Conservation (phyloP, 2,888 invertebrate genomes). For the Synergus japonicus region DNA sequence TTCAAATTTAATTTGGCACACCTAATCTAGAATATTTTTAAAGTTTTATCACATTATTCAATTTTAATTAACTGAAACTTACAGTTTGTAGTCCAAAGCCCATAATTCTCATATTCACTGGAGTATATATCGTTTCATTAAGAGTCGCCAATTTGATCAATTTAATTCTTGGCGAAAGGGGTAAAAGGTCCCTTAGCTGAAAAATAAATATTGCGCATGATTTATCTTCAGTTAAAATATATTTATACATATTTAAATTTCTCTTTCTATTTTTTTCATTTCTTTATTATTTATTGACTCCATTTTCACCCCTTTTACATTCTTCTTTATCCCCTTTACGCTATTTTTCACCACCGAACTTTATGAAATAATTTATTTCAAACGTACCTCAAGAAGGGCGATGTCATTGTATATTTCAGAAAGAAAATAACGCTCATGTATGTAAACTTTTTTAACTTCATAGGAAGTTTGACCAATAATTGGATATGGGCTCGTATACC, state of each 20-base stretch:
- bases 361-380: too few species aligned
- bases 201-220: not conserved
- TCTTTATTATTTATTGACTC: too few species aligned
- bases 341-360: too few species aligned
- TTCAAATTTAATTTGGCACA: too few species aligned
- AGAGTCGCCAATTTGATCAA: not conserved
- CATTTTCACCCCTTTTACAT: too few species aligned
- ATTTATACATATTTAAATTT: too few species aligned
- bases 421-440: not conserved
- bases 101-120: not conserved
- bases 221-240: too few species aligned
- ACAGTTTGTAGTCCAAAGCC: conserved; percentile 3
- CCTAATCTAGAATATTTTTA: too few species aligned
- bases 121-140: not conserved
- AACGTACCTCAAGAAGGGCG: conserved; percentile 13
- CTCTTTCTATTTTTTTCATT: too few species aligned
- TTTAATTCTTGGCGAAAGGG: not conserved
- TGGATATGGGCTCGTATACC: not conserved
- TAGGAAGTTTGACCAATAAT: not conserved
- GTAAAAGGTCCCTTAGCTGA: not conserved
- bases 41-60: not conserved
- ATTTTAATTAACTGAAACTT: not conserved
- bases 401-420: conserved; percentile 30
- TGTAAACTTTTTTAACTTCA: conserved; percentile 10
- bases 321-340: too few species aligned